Conservation (phyloP, 2,113 vertebrate species). For the western clawed frog (Xenopus tropicalis) region UCB_Xtro_10.0 CM004446.2:106357501-106358000, state of each 20-base stretch:
- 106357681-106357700: conserved; percentile 99
- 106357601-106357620: conserved; percentile 96
- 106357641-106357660: conserved; percentile 99
- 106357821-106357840: background rate
- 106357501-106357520: conserved; percentile 99
- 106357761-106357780: conserved; percentile 83
- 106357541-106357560: conserved; percentile 99
- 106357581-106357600: conserved; percentile 86
- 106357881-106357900: background rate
- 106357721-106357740: conserved; percentile 98
- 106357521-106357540: conserved; percentile 99
- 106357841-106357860: background rate
- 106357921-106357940: no score
- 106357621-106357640: conserved; percentile 96
- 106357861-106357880: conserved; percentile 7
- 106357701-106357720: conserved; percentile 99
- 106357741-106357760: conserved; percentile 84
- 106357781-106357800: conserved; percentile 77
- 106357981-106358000: background rate
- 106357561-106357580: conserved; percentile 83
- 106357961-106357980: background rate
- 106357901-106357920: background rate
- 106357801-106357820: conserved; percentile 53
- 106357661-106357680: conserved; percentile 99
- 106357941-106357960: no score